Conservation (phyloP, 2,113 vertebrate genomes). For the Paedocypris sp. region DNA sequence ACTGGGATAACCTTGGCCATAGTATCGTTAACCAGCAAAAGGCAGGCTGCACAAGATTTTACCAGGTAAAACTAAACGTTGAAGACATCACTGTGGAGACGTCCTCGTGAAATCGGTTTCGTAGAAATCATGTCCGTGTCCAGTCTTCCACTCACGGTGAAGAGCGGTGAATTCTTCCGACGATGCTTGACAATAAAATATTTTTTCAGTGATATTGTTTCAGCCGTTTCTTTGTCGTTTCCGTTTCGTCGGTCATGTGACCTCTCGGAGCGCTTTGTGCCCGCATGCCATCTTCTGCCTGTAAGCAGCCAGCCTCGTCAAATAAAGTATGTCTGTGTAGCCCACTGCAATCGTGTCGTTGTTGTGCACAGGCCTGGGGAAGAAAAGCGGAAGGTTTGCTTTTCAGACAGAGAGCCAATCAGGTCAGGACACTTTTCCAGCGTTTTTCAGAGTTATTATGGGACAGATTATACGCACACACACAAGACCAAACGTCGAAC, state of each 20-base stretch:
- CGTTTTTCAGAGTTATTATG: no score
- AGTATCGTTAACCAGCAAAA: background rate
- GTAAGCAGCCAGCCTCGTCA: background rate
- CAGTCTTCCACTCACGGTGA: slow-evolving; percentile 31
- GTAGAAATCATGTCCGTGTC: slow-evolving; percentile 22
- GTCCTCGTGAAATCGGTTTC: slow-evolving; percentile 9
- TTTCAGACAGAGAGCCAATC: no score
- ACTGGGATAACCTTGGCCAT: slow-evolving; percentile 3
- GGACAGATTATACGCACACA: no score
- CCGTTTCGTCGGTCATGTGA: background rate
- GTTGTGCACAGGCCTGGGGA: slow-evolving; percentile 21
- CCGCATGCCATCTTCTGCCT: background rate
- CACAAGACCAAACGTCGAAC: no score
- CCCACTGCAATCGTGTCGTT: background rate
- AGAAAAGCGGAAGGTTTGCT: slow-evolving; percentile 31
- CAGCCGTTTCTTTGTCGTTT: background rate
- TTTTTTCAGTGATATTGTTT: slow-evolving; percentile 39
- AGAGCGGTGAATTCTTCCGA: slow-evolving; percentile 18
- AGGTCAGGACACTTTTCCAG: no score
- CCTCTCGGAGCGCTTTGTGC: background rate
- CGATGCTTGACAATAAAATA: slow-evolving; percentile 49
- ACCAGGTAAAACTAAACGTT: slow-evolving; percentile 4
- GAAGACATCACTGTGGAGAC: slow-evolving; percentile 13
- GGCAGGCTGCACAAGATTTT: slow-evolving; percentile 12
- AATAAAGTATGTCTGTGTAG: background rate